Evolutionary conservation across 2,888 invertebrate genomes (phyloP).

Genomic region (Ischnus inquisitorius): DNA sequence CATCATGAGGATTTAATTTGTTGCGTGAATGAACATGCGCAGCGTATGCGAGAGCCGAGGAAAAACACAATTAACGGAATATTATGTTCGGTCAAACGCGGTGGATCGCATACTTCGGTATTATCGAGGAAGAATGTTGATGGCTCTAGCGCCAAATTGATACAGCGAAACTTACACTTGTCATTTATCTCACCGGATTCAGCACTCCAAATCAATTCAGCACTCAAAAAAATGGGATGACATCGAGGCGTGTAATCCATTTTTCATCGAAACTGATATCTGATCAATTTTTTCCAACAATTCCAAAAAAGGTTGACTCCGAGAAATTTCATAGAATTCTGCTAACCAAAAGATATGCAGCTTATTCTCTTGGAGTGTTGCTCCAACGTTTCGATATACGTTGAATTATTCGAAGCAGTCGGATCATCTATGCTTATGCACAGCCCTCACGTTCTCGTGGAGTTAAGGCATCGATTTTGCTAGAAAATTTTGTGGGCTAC

Average conservation of each 20-base stretch:
- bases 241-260: no score
- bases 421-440: not conserved
- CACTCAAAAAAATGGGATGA: no score
- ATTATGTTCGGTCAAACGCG: not conserved
- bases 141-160: no score
- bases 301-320: no score
- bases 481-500: conserved; percentile 8
- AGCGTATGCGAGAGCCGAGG: not conserved
- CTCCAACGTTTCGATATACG: not conserved
- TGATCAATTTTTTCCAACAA: no score
- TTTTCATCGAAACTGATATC: no score
- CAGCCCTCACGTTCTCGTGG: not conserved
- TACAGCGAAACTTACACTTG: no score
- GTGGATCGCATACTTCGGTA: not conserved
- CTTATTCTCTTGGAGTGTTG: not conserved
- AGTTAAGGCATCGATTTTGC: conserved; percentile 9
- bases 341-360: not conserved
- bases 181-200: no score
- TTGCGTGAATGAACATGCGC: conserved; percentile 21
- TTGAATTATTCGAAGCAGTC: conserved; percentile 4
- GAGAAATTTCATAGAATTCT: not conserved
- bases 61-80: conserved; percentile 8
- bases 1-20: conserved; percentile 15
- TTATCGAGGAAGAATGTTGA: no score
- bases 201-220: no score